phyloP scores from a whole-genome alignment of 2,888 invertebrate genomes.

The Gandaritis pyraliata region DNA sequence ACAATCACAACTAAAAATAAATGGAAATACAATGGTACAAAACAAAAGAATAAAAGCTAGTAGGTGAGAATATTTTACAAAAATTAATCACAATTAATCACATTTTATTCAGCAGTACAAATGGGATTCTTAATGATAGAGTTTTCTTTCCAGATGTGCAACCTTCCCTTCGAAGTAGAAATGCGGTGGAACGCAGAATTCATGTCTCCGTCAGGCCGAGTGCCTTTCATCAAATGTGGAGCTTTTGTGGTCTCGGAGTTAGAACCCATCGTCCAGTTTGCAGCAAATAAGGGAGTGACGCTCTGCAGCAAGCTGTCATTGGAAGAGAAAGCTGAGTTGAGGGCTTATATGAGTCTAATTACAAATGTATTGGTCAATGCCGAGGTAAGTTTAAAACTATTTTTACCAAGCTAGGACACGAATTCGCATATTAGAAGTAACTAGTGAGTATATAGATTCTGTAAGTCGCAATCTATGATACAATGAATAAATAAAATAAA shows the following conservation, averaged over 20 bases:
- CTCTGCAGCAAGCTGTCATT: slow-evolving; percentile 89
- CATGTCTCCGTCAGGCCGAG: slow-evolving; percentile 97
- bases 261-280: slow-evolving; percentile 95
- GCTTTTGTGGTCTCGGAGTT: slow-evolving; percentile 95
- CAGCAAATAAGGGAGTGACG: slow-evolving; percentile 92
- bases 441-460: too few species aligned
- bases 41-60: too few species aligned
- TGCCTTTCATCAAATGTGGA: slow-evolving; percentile 97
- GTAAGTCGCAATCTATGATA: too few species aligned
- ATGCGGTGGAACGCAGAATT: slow-evolving; percentile 96
- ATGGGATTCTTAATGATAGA: too few species aligned
- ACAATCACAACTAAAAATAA: too few species aligned
- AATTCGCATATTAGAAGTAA: too few species aligned
- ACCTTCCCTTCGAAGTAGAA: slow-evolving; percentile 91
- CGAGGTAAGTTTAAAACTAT: slow-evolving; percentile 84
- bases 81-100: too few species aligned
- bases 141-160: slow-evolving; percentile 88
- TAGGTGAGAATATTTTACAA: too few species aligned
- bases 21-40: too few species aligned
- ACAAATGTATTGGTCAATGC: slow-evolving; percentile 95
- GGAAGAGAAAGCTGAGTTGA: slow-evolving; percentile 94
- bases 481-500: too few species aligned
- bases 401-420: too few species aligned
- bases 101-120: too few species aligned
- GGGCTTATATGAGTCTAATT: slow-evolving; percentile 96